Evolutionary conservation across 2,888 invertebrate genomes (phyloP).

Genomic region (Drosophila silvestris): DNA sequence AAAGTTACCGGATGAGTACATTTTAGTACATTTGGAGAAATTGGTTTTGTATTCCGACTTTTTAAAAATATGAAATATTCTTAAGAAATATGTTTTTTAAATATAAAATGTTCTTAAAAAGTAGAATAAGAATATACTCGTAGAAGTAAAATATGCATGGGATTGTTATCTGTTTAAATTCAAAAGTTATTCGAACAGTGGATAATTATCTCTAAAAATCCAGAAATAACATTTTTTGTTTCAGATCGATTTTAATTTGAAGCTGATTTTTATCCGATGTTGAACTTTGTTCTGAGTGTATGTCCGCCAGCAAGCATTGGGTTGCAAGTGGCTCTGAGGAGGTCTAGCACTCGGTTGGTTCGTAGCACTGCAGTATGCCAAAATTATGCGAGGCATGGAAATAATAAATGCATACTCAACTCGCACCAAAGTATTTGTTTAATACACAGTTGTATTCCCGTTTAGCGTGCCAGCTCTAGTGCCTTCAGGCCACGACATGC

Average conservation of each 20-base stretch:
- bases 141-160: neutral
- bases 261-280: rapidly evolving
- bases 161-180: neutral
- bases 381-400: constrained; percentile 52
- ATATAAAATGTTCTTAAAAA: neutral
- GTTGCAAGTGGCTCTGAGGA: neutral
- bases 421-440: neutral
- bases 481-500: constrained; percentile 5
- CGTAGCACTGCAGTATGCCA: constrained; percentile 8
- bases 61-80: neutral
- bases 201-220: neutral
- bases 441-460: neutral
- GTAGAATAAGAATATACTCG: neutral
- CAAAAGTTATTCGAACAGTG: neutral
- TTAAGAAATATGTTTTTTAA: rapidly evolving
- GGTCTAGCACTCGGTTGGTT: constrained; percentile 3
- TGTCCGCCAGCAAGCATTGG: neutral
- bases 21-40: neutral
- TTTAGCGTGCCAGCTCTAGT: neutral
- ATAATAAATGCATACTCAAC: neutral
- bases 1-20: neutral
- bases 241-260: neutral
- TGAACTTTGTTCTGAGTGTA: neutral
- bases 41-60: neutral
- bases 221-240: neutral